Evolutionary conservation across 37 sponge, comb jelly and placozoan genomes (phyloP).

Genomic region (Ianthella basta): DNA sequence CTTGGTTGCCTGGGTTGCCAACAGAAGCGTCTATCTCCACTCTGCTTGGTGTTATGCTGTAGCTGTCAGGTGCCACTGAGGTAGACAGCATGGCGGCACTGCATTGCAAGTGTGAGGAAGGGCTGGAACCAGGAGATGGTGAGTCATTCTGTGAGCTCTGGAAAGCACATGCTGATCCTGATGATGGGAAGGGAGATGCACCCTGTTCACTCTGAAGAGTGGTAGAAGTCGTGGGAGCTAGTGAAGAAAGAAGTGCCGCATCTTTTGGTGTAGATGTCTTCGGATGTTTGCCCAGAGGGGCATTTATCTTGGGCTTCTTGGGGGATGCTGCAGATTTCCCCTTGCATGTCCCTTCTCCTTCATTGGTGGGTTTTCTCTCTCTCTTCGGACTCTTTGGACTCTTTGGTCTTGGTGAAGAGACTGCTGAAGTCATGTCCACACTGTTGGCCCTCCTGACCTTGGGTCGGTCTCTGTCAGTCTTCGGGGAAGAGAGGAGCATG

Average conservation of each 20-base stretch:
- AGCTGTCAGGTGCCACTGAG: conserved; percentile 2
- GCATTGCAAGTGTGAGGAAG: background rate
- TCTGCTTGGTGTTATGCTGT: background rate
- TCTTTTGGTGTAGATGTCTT: background rate
- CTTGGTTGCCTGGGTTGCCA: background rate
- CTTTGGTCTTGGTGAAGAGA: background rate
- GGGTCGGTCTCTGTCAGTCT: background rate
- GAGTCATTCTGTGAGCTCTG: too few species aligned
- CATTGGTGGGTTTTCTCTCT: background rate
- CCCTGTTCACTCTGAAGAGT: background rate
- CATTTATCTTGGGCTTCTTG: conserved; percentile 2
- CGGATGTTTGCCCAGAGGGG: background rate
- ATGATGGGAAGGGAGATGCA: background rate
- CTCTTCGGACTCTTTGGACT: conserved; percentile 13
- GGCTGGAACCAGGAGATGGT: too few species aligned
- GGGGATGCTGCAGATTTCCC: background rate
- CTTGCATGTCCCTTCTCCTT: background rate
- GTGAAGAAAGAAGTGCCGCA: background rate
- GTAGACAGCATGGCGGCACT: background rate
- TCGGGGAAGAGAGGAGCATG: background rate
- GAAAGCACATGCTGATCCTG: too few species aligned
- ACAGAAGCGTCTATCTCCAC: background rate
- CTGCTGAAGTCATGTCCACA: background rate
- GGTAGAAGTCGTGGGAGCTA: background rate
- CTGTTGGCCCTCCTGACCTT: conserved; percentile 1